phyloP scores from a whole-genome alignment of 2,113 vertebrate species.

The Mixornis gularis region DNA sequence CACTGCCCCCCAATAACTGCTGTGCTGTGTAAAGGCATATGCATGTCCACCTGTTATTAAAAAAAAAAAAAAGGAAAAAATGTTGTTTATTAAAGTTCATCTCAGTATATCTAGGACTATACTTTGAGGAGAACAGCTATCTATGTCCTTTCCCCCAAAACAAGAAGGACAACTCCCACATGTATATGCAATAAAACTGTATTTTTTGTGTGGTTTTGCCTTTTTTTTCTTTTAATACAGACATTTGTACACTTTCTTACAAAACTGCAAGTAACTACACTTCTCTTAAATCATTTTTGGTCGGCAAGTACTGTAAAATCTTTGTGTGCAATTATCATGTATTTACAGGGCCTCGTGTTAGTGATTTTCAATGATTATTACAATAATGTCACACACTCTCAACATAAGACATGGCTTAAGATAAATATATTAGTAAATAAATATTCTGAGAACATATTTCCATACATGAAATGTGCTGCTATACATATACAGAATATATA shows the following conservation, averaged over 20 bases:
- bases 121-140: background rate
- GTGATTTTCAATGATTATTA: slow-evolving; percentile 90
- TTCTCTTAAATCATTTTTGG: slow-evolving; percentile 94
- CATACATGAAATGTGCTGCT: slow-evolving; percentile 99
- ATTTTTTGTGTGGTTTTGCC: slow-evolving; percentile 90
- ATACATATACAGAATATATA: slow-evolving; percentile 98
- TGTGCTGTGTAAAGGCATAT: background rate
- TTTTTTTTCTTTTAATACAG: slow-evolving; percentile 82
- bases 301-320: slow-evolving; percentile 92
- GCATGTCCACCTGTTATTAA: background rate
- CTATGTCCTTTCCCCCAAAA: background rate
- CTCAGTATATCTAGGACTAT: background rate
- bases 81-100: background rate
- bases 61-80: background rate
- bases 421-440: slow-evolving; percentile 99
- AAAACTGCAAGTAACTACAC: slow-evolving; percentile 95
- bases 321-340: slow-evolving; percentile 97
- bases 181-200: slow-evolving; percentile 92
- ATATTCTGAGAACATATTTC: slow-evolving; percentile 99
- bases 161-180: slow-evolving; percentile 50
- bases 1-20: rapidly evolving
- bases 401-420: slow-evolving; percentile 99
- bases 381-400: slow-evolving; percentile 88
- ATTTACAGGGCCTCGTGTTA: slow-evolving; percentile 96
- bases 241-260: slow-evolving; percentile 99